Evolutionary conservation across 2,888 invertebrate species (phyloP).

Genomic region (Harpalus rufipes): DNA sequence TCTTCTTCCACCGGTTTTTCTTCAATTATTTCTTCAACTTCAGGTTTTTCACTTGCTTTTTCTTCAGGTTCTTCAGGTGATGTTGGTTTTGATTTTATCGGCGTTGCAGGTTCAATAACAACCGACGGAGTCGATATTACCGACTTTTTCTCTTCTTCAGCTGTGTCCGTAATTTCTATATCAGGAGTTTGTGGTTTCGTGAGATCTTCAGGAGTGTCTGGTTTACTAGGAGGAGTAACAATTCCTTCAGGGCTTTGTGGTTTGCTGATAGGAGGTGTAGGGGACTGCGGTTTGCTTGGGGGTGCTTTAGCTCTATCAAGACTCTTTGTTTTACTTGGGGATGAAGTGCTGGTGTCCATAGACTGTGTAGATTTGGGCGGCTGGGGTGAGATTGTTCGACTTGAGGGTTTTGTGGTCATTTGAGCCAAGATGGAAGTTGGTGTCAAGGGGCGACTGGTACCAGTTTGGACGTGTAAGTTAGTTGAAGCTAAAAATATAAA

Average conservation of each 20-base stretch:
- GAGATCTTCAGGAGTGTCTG: conserved; percentile 43
- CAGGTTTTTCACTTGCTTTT: conserved; percentile 9
- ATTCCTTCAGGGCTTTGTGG: conserved; percentile 44
- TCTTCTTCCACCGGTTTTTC: conserved; percentile 5
- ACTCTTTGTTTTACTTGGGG: conserved; percentile 66
- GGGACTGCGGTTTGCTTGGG: conserved; percentile 23
- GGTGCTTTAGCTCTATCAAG: conserved; percentile 43
- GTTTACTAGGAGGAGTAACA: conserved; percentile 24
- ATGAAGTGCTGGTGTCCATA: conserved; percentile 66
- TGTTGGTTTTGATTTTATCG: conserved; percentile 45
- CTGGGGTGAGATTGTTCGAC: conserved; percentile 68
- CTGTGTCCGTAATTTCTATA: conserved; percentile 26
- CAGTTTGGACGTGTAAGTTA: conserved; percentile 33
- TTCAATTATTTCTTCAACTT: neutral
- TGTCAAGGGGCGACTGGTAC: conserved; percentile 54
- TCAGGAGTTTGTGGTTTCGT: conserved; percentile 40
- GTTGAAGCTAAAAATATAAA: conserved; percentile 41
- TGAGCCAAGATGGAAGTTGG: conserved; percentile 45
- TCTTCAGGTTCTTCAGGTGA: conserved; percentile 55
- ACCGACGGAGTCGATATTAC: conserved; percentile 49
- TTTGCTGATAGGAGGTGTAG: conserved; percentile 27
- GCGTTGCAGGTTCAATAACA: conserved; percentile 37
- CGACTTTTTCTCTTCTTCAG: conserved; percentile 8
- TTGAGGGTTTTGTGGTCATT: conserved; percentile 39
- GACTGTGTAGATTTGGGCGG: conserved; percentile 53